Base-by-base conservation (phyloP, 1,140 invertebrate genomes). In the Drosophila ficusphila region DNA sequence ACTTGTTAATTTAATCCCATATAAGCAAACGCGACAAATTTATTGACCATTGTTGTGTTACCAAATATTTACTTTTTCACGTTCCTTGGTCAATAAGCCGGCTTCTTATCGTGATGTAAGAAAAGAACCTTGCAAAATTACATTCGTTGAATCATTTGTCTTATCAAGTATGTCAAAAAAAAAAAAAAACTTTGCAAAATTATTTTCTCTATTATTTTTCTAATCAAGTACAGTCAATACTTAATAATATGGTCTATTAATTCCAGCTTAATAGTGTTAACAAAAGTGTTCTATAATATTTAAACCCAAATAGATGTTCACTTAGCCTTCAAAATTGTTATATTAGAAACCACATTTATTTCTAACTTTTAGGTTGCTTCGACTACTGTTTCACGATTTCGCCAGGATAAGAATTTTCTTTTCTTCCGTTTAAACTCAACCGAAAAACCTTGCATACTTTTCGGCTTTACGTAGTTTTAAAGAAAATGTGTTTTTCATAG, bases 361-460 rank as follows among this genome's bases (percentile, higher is more conserved):
- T n/a, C n/a, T n/a, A n/a, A n/a, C n/a, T n/a, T n/a, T n/a, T n/a
- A n/a, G n/a, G n/a, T n/a, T n/a, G n/a, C n/a, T n/a, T n/a, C n/a
- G n/a, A n/a, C n/a, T n/a, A n/a, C n/a, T n/a, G n/a, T n/a, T n/a
- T n/a, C n/a, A n/a, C n/a, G n/a, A n/a, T n/a, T n/a, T n/a, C n/a
- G n/a, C n/a, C n/a, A n/a, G n/a, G n/a, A n/a, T n/a, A n/a, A n/a
- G n/a, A n/a, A n/a, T 21, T 12, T 53, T 25, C 2, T 4, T 25
- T 27, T 4, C 7, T 2, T 6, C 11, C 0, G 7, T 2, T 12
- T 23, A n/a, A n/a, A n/a, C n/a, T n/a, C n/a, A n/a, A n/a, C n/a
- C n/a, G n/a, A n/a, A n/a, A n/a, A n/a, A n/a, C n/a, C n/a, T 31
- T 14, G 62, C 34, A 62, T 67, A 67, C 14, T 31, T 47, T 33